phyloP scores from a whole-genome alignment of 2,113 vertebrate genomes.

The Rhabdomys dilectus region DNA sequence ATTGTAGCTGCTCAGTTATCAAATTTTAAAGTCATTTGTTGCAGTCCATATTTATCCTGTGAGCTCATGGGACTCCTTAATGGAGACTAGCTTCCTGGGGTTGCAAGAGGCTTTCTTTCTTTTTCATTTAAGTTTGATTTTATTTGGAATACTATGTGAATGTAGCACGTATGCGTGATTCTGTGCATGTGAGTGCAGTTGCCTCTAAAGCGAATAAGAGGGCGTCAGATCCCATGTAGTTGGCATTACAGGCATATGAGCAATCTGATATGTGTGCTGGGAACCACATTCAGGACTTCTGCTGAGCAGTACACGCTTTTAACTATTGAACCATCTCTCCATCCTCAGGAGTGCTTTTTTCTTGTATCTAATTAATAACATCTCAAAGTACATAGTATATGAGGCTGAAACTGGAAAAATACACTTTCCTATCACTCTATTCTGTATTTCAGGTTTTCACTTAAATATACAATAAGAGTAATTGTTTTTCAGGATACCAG shows the following conservation, averaged over 20 bases:
- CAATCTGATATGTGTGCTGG: background rate
- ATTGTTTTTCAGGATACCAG: background rate
- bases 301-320: background rate
- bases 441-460: background rate
- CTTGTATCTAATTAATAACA: background rate
- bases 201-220: background rate
- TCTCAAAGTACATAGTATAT: background rate
- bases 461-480: background rate
- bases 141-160: background rate
- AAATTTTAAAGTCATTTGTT: background rate
- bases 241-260: background rate
- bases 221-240: background rate
- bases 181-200: background rate
- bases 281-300: background rate
- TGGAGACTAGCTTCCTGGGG: background rate
- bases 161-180: too few species aligned
- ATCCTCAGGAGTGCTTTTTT: background rate
- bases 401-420: background rate
- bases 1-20: too few species aligned
- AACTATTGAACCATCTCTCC: background rate
- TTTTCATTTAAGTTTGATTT: background rate
- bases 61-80: background rate
- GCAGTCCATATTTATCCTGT: background rate
- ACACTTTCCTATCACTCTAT: background rate
- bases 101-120: background rate